Conservation (phyloP, 2,888 invertebrate genomes). For the Notodonta ziczac region DNA sequence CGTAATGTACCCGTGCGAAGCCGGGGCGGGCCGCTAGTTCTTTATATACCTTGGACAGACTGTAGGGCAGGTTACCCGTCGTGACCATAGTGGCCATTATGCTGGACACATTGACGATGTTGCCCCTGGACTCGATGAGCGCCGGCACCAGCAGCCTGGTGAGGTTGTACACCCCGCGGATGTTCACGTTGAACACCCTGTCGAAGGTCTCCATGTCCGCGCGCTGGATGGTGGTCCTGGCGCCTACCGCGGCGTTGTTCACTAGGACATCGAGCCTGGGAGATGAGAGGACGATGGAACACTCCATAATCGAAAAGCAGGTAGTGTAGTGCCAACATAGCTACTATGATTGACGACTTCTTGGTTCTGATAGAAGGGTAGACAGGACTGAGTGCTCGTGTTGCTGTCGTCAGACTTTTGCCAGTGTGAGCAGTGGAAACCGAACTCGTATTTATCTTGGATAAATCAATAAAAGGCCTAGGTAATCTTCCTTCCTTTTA, state of each 20-base stretch:
- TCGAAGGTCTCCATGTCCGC: conserved; percentile 50
- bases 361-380: too few species aligned
- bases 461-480: too few species aligned
- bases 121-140: conserved; percentile 86
- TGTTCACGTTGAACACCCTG: conserved; percentile 86
- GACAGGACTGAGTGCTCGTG: too few species aligned
- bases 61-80: conserved; percentile 92
- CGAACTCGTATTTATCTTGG: too few species aligned
- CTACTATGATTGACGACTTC: too few species aligned
- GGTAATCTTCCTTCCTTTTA: too few species aligned
- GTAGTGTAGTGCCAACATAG: too few species aligned
- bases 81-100: conserved; percentile 88
- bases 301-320: background rate
- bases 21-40: too few species aligned
- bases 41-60: conserved; percentile 89
- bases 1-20: too few species aligned
- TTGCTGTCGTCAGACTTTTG: too few species aligned
- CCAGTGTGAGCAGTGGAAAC: too few species aligned
- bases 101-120: conserved; percentile 90
- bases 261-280: conserved; percentile 45
- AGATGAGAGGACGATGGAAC: background rate
- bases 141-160: conserved; percentile 88
- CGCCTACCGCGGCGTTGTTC: conserved; percentile 84
- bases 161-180: conserved; percentile 84
- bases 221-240: conserved; percentile 53